phyloP scores from a whole-genome alignment of 2,797 vertebrate genomes.

The Danio choprae region DNA sequence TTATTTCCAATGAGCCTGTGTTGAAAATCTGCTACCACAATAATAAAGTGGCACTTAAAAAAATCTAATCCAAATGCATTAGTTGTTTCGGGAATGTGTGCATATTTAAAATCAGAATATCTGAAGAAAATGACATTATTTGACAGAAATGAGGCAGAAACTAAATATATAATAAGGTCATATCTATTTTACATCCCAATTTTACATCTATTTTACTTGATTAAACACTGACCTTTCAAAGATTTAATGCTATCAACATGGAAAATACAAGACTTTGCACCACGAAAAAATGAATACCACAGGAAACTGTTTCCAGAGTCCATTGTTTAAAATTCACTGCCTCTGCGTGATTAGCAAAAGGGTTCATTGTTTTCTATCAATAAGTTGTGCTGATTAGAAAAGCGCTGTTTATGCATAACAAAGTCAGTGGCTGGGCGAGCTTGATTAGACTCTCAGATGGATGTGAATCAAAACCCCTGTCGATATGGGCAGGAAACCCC shows the following conservation, averaged over 20 bases:
- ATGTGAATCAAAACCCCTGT: conserved; percentile 21
- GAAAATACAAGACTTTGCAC: background rate
- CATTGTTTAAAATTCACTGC: conserved; percentile 18
- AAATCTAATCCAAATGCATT: background rate
- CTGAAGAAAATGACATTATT: background rate
- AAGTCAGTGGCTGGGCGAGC: conserved; percentile 13
- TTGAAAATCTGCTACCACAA: background rate
- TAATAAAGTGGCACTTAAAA: background rate
- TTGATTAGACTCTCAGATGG: conserved; percentile 35
- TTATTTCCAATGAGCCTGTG: no score
- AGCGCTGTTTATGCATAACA: conserved; percentile 31
- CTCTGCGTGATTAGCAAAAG: conserved; percentile 20
- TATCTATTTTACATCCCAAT: background rate
- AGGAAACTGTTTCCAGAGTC: conserved; percentile 16
- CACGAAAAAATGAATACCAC: background rate
- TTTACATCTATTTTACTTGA: background rate
- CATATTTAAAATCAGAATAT: background rate
- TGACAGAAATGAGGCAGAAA: background rate
- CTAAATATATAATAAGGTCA: background rate
- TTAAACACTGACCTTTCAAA: background rate
- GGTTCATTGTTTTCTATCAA: conserved; percentile 35
- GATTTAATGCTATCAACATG: background rate
- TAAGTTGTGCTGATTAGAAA: conserved; percentile 11
- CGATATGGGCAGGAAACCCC: background rate
- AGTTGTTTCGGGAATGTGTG: background rate